These are phyloP conservation scores for Diarsia rubi DNA, from an alignment of 2,888 invertebrate genomes.

Conservation along the genomic window DNA sequence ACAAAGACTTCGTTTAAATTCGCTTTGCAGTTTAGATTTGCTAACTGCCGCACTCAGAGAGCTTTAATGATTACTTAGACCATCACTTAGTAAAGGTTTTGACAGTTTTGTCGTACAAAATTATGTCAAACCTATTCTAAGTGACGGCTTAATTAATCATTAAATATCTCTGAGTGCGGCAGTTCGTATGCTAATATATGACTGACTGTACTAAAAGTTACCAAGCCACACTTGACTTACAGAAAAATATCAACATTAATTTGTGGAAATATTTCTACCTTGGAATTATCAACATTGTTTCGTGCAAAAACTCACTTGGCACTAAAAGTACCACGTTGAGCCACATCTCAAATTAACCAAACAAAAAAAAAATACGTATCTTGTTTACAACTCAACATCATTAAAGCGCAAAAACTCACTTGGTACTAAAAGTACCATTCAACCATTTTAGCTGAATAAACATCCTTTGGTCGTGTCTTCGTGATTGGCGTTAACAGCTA, in stretches of 20 bases:
- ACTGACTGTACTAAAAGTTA: no score
- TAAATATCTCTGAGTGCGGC: no score
- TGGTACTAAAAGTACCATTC: conserved; percentile 51
- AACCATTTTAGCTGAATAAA: conserved; percentile 33
- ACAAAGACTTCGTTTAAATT: not conserved
- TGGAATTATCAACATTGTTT: not conserved
- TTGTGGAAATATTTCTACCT: not conserved
- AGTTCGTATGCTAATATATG: no score
- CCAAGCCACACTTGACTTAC: not conserved
- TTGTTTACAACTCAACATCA: not conserved
- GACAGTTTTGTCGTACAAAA: no score
- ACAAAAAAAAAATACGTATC: not conserved
- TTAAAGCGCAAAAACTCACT: conserved; percentile 5
- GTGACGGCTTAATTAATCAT: no score
- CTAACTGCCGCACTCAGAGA: no score
- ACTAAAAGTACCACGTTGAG: conserved; percentile 22
- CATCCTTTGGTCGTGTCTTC: conserved; percentile 43
- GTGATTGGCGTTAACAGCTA: conserved; percentile 22
- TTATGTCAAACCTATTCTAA: no score
- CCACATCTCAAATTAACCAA: not conserved
- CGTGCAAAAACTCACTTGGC: not conserved
- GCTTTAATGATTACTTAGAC: no score
- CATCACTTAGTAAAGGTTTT: no score
- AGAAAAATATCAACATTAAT: not conserved
- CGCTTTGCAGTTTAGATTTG: not conserved